These are phyloP conservation scores for Diaprepes abbreviatus DNA, from an alignment of 2,888 invertebrate species.

Conservation along the genomic window DNA sequence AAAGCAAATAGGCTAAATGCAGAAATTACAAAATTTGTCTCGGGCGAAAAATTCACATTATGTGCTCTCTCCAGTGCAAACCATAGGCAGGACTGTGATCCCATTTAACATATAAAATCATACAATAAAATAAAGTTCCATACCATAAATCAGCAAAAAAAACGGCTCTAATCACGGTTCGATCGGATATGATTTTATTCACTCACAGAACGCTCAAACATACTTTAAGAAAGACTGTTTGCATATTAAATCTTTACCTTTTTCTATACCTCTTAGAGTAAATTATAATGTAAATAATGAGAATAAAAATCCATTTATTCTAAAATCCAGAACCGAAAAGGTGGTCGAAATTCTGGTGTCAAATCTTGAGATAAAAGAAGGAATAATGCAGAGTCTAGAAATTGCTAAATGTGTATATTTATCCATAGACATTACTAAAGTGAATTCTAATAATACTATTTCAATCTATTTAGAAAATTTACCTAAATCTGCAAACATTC, in stretches of 20 bases:
- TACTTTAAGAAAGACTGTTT: not conserved
- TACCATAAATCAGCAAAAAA: not conserved
- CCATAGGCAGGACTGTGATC: not conserved
- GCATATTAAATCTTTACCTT: too few relatives aligned
- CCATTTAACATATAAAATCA: not conserved
- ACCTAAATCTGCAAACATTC: not conserved
- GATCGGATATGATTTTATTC: constrained; percentile 11
- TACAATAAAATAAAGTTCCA: not conserved
- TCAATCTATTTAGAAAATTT: not conserved
- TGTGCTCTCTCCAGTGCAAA: not conserved
- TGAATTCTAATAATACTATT: constrained; percentile 18
- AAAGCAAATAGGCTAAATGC: too few relatives aligned
- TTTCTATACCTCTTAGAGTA: too few relatives aligned
- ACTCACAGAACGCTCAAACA: not conserved
- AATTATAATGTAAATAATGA: too few relatives aligned
- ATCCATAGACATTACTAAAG: constrained; percentile 24
- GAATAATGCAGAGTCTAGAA: constrained; percentile 41
- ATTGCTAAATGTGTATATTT: constrained; percentile 46
- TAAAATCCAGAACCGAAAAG: constrained; percentile 47
- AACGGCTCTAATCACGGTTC: not conserved
- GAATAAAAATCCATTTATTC: constrained; percentile 14
- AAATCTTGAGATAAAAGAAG: constrained; percentile 47
- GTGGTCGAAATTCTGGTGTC: constrained; percentile 47
- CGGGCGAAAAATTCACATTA: not conserved
- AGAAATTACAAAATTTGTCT: not conserved